These are phyloP conservation scores for Callyntrura guangdongensis DNA, from an alignment of 2,888 invertebrate species.

Conservation along the genomic window DNA sequence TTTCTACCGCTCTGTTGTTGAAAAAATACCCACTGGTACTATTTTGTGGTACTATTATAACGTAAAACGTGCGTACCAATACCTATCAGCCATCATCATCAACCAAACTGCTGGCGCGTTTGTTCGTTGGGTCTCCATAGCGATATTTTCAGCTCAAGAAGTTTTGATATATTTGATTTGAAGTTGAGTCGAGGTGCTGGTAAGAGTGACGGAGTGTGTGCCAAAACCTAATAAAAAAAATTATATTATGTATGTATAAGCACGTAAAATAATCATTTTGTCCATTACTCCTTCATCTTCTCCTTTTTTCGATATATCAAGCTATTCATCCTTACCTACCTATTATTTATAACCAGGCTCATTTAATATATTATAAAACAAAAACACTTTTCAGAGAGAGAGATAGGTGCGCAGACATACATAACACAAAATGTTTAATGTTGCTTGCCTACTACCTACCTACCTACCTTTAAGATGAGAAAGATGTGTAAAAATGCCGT, in stretches of 20 bases:
- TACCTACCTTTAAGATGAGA: constrained; percentile 48
- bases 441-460: neutral
- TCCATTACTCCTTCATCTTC: neutral
- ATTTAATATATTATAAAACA: neutral
- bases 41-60: neutral
- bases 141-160: too few species aligned
- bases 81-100: neutral
- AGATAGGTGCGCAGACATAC: neutral
- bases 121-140: neutral
- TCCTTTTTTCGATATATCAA: neutral
- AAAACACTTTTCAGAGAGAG: neutral
- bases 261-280: constrained; percentile 5
- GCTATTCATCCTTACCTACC: neutral
- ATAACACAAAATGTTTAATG: neutral
- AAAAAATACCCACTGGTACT: neutral
- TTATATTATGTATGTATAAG: constrained; percentile 20
- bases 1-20: neutral
- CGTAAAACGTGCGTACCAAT: neutral
- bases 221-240: constrained; percentile 44
- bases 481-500: constrained; percentile 59
- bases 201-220: constrained; percentile 19
- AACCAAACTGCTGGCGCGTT: neutral
- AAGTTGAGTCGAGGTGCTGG: neutral
- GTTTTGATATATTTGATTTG: too few species aligned
- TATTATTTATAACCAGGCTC: neutral